These are phyloP conservation scores for Chionomys nivalis DNA, from an alignment of 2,113 vertebrate species.

Conservation along the genomic window DNA sequence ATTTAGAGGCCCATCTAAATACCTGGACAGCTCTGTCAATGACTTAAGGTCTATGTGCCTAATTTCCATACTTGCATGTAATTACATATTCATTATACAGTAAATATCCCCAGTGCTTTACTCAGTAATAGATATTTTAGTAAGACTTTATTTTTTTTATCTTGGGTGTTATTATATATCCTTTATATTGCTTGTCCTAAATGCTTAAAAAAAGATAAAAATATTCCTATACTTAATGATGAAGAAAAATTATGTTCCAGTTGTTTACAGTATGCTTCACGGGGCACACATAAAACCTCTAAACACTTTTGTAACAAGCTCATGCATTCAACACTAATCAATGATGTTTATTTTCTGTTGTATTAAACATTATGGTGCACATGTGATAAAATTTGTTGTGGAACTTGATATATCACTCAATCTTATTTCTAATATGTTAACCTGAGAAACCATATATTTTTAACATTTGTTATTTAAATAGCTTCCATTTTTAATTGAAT, in stretches of 20 bases:
- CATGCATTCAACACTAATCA: background rate
- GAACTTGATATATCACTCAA: background rate
- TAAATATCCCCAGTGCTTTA: background rate
- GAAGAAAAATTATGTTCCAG: background rate
- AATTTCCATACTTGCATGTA: background rate
- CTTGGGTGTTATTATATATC: background rate
- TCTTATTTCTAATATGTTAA: conserved; percentile 1
- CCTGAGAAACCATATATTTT: background rate
- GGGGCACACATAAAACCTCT: background rate
- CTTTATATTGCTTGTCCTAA: background rate
- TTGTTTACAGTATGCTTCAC: background rate
- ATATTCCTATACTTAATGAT: background rate
- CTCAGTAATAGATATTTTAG: background rate
- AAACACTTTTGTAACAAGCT: background rate
- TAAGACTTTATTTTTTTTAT: background rate
- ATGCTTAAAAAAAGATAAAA: background rate
- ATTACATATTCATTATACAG: background rate
- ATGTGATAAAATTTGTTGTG: background rate
- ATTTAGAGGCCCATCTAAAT: background rate
- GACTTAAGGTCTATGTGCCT: background rate
- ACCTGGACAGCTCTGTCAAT: background rate
- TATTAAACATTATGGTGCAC: background rate
- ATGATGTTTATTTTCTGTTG: background rate
- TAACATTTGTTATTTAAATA: background rate
- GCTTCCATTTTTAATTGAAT: no score